Evolutionary conservation across 2,797 vertebrate species (phyloP).

Genomic region (Scolopax bukidnonensis): DNA sequence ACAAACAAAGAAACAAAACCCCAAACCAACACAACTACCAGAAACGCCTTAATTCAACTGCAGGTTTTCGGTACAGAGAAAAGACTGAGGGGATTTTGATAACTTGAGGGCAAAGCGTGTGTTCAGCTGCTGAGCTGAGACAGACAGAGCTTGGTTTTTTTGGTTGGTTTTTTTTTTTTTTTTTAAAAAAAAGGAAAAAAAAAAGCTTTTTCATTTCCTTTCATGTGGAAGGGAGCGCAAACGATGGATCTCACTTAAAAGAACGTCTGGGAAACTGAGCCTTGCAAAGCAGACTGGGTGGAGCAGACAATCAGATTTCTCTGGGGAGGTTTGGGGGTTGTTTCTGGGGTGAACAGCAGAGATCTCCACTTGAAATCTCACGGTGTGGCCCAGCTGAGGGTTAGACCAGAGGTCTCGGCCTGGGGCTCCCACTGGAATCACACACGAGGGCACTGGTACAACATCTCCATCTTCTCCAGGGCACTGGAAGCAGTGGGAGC

Average conservation of each 20-base stretch:
- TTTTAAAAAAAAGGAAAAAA: neutral
- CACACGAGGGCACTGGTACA: neutral
- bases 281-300: neutral
- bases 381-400: neutral
- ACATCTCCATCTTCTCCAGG: neutral
- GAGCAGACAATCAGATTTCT: neutral
- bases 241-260: neutral
- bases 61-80: neutral
- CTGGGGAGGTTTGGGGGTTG: neutral
- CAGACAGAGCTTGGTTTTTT: neutral
- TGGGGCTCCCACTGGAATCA: neutral
- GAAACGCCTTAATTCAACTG: neutral
- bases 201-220: neutral
- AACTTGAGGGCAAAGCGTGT: neutral
- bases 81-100: neutral
- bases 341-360: neutral
- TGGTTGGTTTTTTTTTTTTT: neutral
- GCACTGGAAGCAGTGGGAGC: neutral
- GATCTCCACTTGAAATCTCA: neutral
- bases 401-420: neutral
- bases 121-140: neutral
- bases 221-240: neutral
- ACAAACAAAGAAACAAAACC: too few species aligned
- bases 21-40: neutral
- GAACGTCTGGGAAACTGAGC: neutral